phyloP scores from a whole-genome alignment of 2,113 vertebrate genomes.

The Hippotragus niger region DNA sequence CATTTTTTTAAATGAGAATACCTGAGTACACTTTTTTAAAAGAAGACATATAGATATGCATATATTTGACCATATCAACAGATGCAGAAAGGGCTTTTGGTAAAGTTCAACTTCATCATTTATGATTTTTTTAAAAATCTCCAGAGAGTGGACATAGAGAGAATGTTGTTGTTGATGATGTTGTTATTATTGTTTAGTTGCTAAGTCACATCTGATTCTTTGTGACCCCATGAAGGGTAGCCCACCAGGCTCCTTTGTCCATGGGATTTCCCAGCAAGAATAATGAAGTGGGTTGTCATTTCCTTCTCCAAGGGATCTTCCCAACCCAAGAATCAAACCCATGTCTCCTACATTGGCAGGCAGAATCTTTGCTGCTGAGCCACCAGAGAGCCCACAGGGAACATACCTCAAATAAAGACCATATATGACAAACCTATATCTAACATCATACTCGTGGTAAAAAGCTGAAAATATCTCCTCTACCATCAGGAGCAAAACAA shows the following conservation, averaged over 20 bases:
- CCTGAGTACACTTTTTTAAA: not conserved
- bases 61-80: not conserved
- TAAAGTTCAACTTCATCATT: not conserved
- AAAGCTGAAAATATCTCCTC: not conserved
- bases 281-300: not conserved
- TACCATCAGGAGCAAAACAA: not conserved
- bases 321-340: not conserved
- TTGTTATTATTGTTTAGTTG: not conserved
- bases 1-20: not conserved
- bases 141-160: not conserved
- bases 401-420: not conserved
- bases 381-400: not conserved
- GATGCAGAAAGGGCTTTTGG: not conserved
- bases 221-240: not conserved
- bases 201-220: not conserved
- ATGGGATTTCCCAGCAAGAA: not conserved
- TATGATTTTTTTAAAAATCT: not conserved
- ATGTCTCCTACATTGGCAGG: not conserved
- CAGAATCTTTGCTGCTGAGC: not conserved
- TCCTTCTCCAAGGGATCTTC: not conserved
- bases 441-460: not conserved
- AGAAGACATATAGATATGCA: not conserved
- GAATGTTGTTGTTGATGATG: not conserved
- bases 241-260: not conserved
- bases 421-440: not conserved